These are phyloP conservation scores for Gallinago solitaria DNA, from an alignment of 2,797 vertebrate genomes.

Conservation along the genomic window DNA sequence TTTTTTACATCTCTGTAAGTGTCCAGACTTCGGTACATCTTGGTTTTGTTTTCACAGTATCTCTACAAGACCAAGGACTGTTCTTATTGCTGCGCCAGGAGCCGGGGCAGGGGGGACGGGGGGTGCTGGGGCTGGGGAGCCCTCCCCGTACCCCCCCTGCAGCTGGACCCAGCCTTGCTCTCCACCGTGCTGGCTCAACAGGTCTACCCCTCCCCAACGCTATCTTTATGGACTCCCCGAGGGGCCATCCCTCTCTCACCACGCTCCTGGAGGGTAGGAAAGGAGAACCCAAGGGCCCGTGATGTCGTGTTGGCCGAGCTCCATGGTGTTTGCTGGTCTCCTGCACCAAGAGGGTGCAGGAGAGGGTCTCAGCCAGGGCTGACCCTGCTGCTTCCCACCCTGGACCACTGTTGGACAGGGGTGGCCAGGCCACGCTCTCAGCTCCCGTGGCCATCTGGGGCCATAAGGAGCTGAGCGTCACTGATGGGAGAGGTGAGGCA, in stretches of 20 bases:
- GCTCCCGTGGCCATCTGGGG: not conserved
- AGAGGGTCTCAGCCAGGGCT: not conserved
- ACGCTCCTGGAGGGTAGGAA: not conserved
- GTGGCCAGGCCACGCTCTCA: not conserved
- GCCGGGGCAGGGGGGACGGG: not conserved
- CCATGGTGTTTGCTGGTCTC: not conserved
- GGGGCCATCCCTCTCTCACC: not conserved
- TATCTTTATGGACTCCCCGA: not conserved
- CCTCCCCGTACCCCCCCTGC: not conserved
- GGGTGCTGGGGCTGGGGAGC: not conserved
- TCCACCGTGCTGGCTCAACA: accelerated
- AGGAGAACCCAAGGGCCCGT: accelerated
- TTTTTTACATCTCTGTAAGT: constrained; percentile 59
- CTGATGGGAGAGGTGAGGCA: not conserved
- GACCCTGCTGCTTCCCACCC: not conserved
- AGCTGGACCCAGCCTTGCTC: not conserved
- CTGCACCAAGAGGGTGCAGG: not conserved
- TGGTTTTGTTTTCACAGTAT: constrained; percentile 78
- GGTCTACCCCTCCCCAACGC: not conserved
- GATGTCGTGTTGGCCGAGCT: accelerated
- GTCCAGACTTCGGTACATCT: constrained; percentile 62
- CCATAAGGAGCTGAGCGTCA: not conserved
- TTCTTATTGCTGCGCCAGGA: constrained; percentile 75
- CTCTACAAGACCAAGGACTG: constrained; percentile 58
- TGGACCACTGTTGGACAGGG: not conserved